These are phyloP conservation scores for Enhydra lutris DNA, from an alignment of 2,113 vertebrate species.

Conservation along the genomic window DNA sequence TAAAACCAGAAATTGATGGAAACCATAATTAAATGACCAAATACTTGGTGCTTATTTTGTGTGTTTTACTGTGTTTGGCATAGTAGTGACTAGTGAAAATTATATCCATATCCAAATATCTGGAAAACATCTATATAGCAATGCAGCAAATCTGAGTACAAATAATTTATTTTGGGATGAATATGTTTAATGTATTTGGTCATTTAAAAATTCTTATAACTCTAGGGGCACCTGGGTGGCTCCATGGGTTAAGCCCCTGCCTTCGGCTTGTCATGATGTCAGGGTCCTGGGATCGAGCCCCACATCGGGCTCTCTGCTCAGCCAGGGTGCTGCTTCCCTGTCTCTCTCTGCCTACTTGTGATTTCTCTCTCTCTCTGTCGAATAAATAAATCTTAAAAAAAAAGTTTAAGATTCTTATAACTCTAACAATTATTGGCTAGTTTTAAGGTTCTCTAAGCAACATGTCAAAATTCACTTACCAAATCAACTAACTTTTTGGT, in stretches of 20 bases:
- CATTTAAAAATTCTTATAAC: slow-evolving; percentile 26
- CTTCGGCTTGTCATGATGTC: too few species aligned
- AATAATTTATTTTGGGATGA: slow-evolving; percentile 27
- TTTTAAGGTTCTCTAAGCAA: neutral
- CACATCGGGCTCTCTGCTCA: too few species aligned
- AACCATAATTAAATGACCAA: neutral
- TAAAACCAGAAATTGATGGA: slow-evolving; percentile 25
- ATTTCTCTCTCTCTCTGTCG: too few species aligned
- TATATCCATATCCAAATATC: neutral
- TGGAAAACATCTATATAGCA: neutral
- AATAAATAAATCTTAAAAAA: too few species aligned
- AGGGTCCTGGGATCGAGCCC: too few species aligned
- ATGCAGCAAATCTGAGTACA: neutral
- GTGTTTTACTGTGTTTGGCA: neutral
- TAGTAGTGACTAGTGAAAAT: slow-evolving; percentile 8
- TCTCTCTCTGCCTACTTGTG: too few species aligned
- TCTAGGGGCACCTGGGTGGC: neutral
- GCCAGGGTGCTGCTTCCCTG: too few species aligned
- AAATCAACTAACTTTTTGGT: neutral
- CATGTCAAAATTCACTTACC: slow-evolving; percentile 11
- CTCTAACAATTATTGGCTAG: neutral
- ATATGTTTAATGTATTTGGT: slow-evolving; percentile 31
- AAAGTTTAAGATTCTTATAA: too few species aligned
- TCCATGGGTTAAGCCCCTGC: too few species aligned
- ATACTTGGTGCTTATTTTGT: neutral